phyloP scores from a whole-genome alignment of 2,888 invertebrate species.

The Hedya salicella region DNA sequence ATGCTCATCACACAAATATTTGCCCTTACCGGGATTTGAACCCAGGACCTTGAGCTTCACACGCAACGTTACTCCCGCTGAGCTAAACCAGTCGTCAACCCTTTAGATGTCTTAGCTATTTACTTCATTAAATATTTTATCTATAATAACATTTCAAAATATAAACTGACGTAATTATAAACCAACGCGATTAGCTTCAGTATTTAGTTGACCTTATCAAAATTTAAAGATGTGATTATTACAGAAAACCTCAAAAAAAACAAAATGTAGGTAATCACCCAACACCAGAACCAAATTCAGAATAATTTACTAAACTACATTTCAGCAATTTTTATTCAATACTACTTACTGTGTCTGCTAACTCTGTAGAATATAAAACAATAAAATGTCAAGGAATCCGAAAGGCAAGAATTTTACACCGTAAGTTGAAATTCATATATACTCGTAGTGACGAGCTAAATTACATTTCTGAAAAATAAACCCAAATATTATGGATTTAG shows the following conservation, averaged over 20 bases:
- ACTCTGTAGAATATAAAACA: constrained; percentile 24
- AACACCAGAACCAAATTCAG: neutral
- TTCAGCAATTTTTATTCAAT: constrained; percentile 9
- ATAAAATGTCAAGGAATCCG: constrained; percentile 21
- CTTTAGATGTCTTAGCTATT: neutral
- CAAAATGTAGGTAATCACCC: constrained; percentile 10
- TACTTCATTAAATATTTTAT: neutral
- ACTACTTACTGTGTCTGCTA: neutral
- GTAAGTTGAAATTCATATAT: neutral
- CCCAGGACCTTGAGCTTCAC: too few species aligned
- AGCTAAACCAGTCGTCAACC: too few species aligned
- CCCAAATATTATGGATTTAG: too few species aligned
- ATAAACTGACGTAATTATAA: neutral
- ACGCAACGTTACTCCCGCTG: too few species aligned
- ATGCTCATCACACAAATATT: too few species aligned
- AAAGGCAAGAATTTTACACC: constrained; percentile 6
- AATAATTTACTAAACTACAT: neutral
- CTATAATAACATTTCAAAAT: neutral
- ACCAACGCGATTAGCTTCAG: constrained; percentile 15
- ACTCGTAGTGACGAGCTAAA: too few species aligned
- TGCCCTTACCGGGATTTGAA: too few species aligned
- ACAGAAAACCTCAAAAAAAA: neutral
- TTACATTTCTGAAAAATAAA: too few species aligned
- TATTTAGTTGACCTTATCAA: neutral
- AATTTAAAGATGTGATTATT: constrained; percentile 13